Base-by-base conservation (phyloP, 1,140 invertebrate species). In the Acromyrmex charruanus region DNA sequence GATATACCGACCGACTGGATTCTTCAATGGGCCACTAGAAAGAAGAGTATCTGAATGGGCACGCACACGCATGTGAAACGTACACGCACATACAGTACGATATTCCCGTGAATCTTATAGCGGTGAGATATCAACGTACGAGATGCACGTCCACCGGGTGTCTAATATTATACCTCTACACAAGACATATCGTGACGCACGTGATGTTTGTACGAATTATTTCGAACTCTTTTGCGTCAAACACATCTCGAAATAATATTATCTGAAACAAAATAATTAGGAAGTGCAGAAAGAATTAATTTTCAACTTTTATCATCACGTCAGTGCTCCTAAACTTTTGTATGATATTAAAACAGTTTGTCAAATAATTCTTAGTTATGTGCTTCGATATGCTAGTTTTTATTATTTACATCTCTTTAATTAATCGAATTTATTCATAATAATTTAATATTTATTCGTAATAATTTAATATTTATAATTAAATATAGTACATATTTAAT, bases 21-120 rank as follows among this genome's bases (percentile, higher is more conserved):
- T 89, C 84, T 84, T 92, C 87, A 92, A 92, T 92, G 88, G 85
- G 80, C 87, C 85, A 87, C 89, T 90, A 90, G 84, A 90, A 77
- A 81, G 87, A 80, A 74, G 81, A 91, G 58, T 80, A 63, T 75
- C 80, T 91, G 86, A 89, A 91, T 91, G 88, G 59, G 85, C 77
- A 77, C 75, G 68, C 88, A 75, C 80, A 82, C 88, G 49, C 72
- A 74, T 61, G 1, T 69, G 28, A 44, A 66, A 28, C 55, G 28
- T 28, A 16, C 68, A 75, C 14, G 53, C 59, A 65, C 35, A 4
- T 35, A 68, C 49, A 31, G 9, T 28, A 25, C 74, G 69, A 84
- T 84, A 75, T 63, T 75, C 55, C 80, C 39, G 55, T 74, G 55
- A 55, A 84, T 81, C 79, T 81, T 21, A 81, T 82, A 84, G 49